Evolutionary conservation across 1,140 invertebrate genomes (phyloP).

Genomic region (Cherax destructor): DNA sequence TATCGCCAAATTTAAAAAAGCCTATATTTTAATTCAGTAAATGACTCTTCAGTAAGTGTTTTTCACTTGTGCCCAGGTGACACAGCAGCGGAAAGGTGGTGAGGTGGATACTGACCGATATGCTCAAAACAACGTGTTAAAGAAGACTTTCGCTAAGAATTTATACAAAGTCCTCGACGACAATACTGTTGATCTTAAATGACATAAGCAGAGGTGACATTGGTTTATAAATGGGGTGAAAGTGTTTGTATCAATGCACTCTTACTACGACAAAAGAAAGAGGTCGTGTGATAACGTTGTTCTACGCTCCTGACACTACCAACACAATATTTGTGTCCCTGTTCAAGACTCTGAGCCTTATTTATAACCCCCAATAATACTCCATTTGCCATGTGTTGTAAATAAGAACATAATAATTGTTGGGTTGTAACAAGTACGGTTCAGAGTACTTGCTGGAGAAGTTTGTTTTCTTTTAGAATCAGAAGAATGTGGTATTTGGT

Average conservation of each 20-base stretch:
- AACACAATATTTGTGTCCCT: constrained; percentile 26
- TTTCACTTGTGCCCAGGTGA: constrained; percentile 36
- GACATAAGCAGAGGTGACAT: constrained; percentile 41
- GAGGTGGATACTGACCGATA: constrained; percentile 41
- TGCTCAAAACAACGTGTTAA: constrained; percentile 58
- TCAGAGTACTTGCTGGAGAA: constrained; percentile 22
- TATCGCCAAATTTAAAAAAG: constrained; percentile 52
- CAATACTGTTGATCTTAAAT: constrained; percentile 20
- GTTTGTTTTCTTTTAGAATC: constrained; percentile 39
- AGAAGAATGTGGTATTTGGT: constrained; percentile 40
- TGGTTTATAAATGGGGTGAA: constrained; percentile 10
- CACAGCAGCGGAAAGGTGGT: constrained; percentile 34
- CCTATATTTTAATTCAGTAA: constrained; percentile 61
- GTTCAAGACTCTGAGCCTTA: constrained; percentile 21
- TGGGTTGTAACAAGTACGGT: constrained; percentile 11
- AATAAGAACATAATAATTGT: constrained; percentile 43
- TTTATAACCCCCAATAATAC: constrained; percentile 14
- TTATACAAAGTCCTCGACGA: constrained; percentile 33
- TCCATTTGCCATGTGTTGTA: constrained; percentile 36
- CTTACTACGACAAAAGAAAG: constrained; percentile 23
- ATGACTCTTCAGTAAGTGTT: constrained; percentile 38
- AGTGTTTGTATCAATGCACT: constrained; percentile 13
- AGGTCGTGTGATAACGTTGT: constrained; percentile 5
- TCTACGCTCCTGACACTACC: constrained; percentile 1
- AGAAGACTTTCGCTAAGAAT: constrained; percentile 34